Evolutionary conservation across 2,888 invertebrate species (phyloP).

Genomic region (Cistogaster globosa): DNA sequence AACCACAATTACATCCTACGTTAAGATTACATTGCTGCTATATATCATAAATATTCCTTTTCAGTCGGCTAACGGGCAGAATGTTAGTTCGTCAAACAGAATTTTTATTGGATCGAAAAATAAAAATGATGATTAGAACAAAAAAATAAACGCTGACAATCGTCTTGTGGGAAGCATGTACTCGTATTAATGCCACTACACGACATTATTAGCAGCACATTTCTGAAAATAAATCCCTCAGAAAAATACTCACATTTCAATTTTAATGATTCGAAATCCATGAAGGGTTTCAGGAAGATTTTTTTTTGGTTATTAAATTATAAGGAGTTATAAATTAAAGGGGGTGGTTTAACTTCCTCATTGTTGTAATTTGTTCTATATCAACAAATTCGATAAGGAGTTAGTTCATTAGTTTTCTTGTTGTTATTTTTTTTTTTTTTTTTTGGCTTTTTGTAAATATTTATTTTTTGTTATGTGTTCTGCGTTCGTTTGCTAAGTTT

Average conservation of each 20-base stretch:
- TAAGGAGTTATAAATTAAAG: constrained; percentile 1
- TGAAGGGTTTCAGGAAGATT: constrained; percentile 6
- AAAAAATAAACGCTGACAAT: too few species aligned
- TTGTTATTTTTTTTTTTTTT: constrained; percentile 26
- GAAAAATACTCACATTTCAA: neutral
- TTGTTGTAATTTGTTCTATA: constrained; percentile 70
- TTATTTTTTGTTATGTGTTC: neutral
- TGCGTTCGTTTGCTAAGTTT: constrained; percentile 17
- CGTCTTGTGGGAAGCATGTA: too few species aligned
- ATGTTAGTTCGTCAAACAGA: too few species aligned
- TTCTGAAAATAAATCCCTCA: neutral
- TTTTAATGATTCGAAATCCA: constrained; percentile 8
- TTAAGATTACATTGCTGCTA: too few species aligned
- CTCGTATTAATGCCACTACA: too few species aligned
- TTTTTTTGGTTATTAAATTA: neutral
- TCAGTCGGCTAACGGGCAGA: too few species aligned
- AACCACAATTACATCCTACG: too few species aligned
- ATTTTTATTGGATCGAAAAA: too few species aligned
- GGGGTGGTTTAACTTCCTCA: constrained; percentile 15
- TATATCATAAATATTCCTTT: too few species aligned
- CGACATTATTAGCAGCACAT: too few species aligned
- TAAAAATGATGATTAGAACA: too few species aligned
- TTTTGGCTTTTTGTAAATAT: neutral
- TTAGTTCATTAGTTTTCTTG: neutral
- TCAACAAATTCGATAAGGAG: constrained; percentile 65